Conservation (phyloP, 2,113 vertebrate genomes). For the Galemys pyrenaicus region DNA sequence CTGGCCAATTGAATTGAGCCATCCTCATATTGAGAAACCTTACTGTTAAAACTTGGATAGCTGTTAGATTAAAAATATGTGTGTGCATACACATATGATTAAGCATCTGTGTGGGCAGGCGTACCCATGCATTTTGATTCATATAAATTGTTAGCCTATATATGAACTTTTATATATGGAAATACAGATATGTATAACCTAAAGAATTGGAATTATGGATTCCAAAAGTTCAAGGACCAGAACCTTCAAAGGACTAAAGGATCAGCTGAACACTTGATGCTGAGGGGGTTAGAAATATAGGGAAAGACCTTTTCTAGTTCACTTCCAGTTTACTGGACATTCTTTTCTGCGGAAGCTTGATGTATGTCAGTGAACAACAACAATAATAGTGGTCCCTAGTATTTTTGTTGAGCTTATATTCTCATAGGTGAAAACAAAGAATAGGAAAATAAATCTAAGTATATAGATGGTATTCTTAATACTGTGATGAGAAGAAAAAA, state of each 20-base stretch:
- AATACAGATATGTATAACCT: background rate
- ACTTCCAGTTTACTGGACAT: background rate
- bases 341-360: background rate
- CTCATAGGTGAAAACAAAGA: background rate
- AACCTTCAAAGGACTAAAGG: background rate
- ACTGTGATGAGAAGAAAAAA: background rate
- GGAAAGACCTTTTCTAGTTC: background rate
- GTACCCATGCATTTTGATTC: background rate
- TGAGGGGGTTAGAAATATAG: background rate
- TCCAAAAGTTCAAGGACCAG: background rate
- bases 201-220: background rate
- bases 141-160: background rate
- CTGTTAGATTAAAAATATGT: background rate
- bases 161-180: background rate
- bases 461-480: background rate
- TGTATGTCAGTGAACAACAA: background rate
- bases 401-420: background rate
- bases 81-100: accelerated
- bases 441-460: background rate
- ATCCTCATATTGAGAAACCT: background rate
- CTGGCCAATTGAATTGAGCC: background rate
- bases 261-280: background rate
- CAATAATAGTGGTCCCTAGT: background rate
- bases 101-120: background rate
- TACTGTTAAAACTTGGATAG: background rate